Evolutionary conservation across 1,140 invertebrate genomes (phyloP).

Genomic region (Ceratitis capitata): DNA sequence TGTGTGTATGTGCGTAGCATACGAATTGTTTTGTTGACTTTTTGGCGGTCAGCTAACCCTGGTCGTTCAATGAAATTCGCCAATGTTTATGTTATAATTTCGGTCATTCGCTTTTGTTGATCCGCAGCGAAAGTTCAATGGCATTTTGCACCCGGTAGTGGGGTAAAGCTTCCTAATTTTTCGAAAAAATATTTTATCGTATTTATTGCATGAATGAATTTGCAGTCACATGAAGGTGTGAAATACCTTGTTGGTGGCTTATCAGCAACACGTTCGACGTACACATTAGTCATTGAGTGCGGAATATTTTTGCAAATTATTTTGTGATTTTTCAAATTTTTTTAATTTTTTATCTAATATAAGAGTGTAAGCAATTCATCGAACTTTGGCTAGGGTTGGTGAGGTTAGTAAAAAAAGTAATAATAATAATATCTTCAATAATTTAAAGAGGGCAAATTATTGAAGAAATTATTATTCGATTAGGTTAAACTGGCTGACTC

Average conservation of each 20-base stretch:
- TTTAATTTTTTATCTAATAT: neutral
- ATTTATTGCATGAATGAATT: neutral
- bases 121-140: neutral
- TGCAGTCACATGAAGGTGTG: neutral
- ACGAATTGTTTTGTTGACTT: neutral
- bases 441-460: no score
- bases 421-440: no score
- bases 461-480: no score
- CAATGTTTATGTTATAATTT: neutral
- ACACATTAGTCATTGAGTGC: no score
- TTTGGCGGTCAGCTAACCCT: slow-evolving; percentile 1
- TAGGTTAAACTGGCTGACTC: no score
- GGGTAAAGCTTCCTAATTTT: neutral
- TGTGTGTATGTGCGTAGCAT: neutral
- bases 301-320: no score
- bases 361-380: no score
- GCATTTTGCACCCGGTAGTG: neutral
- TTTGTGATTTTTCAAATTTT: no score
- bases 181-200: neutral
- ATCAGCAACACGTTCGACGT: neutral
- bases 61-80: neutral
- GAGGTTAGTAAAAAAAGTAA: no score
- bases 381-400: no score
- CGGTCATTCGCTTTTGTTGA: neutral
- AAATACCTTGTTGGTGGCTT: neutral